Evolutionary conservation across 2,888 invertebrate genomes (phyloP).

Genomic region (Erpobdella octoculata): DNA sequence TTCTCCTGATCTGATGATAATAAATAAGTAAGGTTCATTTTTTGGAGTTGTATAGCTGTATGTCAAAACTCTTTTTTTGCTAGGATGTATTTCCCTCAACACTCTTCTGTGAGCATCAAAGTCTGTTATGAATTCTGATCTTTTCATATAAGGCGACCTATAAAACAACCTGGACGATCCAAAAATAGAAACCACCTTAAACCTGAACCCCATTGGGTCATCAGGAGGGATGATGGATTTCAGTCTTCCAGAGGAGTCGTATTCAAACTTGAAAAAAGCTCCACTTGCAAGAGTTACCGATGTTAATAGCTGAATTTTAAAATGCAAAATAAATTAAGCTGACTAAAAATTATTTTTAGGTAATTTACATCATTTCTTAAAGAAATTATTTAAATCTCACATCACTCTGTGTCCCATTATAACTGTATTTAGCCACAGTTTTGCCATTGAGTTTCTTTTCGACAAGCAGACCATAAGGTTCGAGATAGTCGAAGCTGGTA

Average conservation of each 20-base stretch:
- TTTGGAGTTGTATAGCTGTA: conserved; percentile 61
- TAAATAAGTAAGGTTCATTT: not conserved
- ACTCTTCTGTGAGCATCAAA: not conserved
- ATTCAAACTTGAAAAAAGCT: conserved; percentile 73
- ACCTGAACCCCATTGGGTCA: not conserved
- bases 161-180: not conserved
- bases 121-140: not conserved
- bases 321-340: not conserved
- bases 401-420: not conserved
- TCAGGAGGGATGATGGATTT: conserved; percentile 78
- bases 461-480: conserved; percentile 16
- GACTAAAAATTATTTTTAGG: not conserved
- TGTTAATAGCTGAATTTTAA: conserved; percentile 59
- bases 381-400: not conserved
- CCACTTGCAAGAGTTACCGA: conserved; percentile 83
- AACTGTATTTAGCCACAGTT: not conserved
- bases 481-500: conserved; percentile 23
- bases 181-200: not conserved
- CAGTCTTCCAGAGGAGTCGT: conserved; percentile 83
- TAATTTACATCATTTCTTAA: not conserved
- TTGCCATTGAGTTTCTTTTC: not conserved
- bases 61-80: conserved; percentile 72
- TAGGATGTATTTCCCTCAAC: conserved; percentile 60
- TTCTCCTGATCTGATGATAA: no score
- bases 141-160: not conserved